These are phyloP conservation scores for Micrasema minimum DNA, from an alignment of 1,140 invertebrate species.

Conservation along the genomic window DNA sequence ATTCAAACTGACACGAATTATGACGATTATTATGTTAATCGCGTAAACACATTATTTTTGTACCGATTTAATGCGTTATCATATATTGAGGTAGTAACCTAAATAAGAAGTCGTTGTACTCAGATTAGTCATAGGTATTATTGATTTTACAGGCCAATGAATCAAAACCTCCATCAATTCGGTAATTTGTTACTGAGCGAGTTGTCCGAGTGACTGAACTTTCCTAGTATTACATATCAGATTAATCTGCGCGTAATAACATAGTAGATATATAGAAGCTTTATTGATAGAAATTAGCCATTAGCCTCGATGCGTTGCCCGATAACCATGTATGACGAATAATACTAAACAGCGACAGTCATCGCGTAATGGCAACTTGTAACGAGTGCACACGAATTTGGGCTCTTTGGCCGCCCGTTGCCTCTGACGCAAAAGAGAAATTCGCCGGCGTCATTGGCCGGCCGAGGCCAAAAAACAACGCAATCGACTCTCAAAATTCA, in stretches of 20 bases:
- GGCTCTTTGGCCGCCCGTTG: background rate
- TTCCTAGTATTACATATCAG: too few relatives aligned
- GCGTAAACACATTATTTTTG: too few relatives aligned
- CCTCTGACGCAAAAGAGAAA: constrained; percentile 40
- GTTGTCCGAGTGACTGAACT: too few relatives aligned
- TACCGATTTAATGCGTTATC: too few relatives aligned
- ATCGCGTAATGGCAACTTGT: constrained; percentile 8
- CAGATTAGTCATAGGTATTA: background rate
- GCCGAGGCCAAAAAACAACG: constrained; percentile 21
- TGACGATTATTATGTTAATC: too few relatives aligned
- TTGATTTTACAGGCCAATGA: background rate
- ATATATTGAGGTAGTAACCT: too few relatives aligned
- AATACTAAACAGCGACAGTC: background rate
- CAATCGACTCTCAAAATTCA: constrained; percentile 29
- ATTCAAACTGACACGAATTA: too few relatives aligned
- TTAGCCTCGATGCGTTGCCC: constrained; percentile 18
- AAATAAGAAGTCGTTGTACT: too few relatives aligned
- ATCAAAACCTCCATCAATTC: background rate
- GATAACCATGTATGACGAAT: constrained; percentile 11
- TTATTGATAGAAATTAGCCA: constrained; percentile 5
- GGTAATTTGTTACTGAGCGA: too few relatives aligned
- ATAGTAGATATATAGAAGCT: background rate
- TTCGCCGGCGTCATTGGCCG: constrained; percentile 26
- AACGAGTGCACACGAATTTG: constrained; percentile 19
- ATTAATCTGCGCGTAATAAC: too few relatives aligned